Conservation (phyloP, 2,888 invertebrate genomes). For the Amiota communis region DNA sequence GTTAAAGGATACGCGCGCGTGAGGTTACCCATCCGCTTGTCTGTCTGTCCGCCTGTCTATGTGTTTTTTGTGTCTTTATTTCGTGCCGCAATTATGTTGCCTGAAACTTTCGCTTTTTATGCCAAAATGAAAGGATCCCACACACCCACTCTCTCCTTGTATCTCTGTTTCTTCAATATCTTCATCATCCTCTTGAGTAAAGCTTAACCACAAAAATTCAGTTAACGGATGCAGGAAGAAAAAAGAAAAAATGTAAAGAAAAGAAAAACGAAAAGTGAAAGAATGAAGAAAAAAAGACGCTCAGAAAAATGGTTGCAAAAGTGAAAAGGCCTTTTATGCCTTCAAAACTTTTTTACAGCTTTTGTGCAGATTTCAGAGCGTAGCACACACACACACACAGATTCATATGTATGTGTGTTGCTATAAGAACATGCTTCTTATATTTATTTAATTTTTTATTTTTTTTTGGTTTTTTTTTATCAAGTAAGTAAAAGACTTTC, state of each 20-base stretch:
- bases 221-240: background rate
- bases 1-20: no score
- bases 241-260: background rate
- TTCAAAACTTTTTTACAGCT: background rate
- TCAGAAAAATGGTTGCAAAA: background rate
- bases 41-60: background rate
- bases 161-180: background rate
- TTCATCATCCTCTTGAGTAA: background rate
- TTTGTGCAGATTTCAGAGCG: conserved; percentile 2
- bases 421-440: background rate
- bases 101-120: conserved; percentile 52
- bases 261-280: background rate
- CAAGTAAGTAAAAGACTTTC: no score
- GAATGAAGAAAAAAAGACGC: background rate
- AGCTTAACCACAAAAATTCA: conserved; percentile 11
- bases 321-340: conserved; percentile 18
- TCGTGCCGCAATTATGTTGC: conserved; percentile 63
- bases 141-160: background rate
- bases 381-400: no score
- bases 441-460: background rate
- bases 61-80: conserved; percentile 41
- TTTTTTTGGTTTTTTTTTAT: background rate
- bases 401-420: background rate
- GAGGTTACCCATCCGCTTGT: no score
- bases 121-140: background rate